phyloP scores from a whole-genome alignment of 2,113 vertebrate species.

The Paedocypris sp. region DNA sequence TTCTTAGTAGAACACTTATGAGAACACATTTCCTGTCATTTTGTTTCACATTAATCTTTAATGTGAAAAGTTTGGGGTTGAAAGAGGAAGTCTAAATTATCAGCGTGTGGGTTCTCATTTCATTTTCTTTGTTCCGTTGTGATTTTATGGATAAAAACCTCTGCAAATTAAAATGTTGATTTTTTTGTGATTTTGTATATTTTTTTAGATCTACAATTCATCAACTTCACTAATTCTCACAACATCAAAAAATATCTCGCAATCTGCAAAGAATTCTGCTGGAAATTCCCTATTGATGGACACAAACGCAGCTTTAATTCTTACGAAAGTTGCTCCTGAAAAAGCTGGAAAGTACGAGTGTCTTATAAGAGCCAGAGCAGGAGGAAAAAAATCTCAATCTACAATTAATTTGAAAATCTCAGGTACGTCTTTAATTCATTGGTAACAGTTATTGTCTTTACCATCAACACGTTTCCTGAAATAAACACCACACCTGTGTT shows the following conservation, averaged over 20 bases:
- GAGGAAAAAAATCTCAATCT: background rate
- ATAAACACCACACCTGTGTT: background rate
- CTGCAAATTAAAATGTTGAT: too few species aligned
- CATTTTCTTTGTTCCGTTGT: too few species aligned
- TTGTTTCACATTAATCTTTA: too few species aligned
- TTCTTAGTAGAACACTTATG: too few species aligned
- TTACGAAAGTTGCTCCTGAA: constrained; percentile 16
- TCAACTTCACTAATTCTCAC: background rate
- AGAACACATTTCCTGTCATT: too few species aligned
- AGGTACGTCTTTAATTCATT: constrained; percentile 32
- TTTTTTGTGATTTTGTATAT: background rate
- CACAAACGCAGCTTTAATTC: constrained; percentile 19
- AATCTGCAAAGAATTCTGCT: background rate
- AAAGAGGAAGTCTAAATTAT: too few species aligned
- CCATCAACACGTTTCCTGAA: background rate
- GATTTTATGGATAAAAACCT: too few species aligned
- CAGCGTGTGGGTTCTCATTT: too few species aligned
- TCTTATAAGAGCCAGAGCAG: constrained; percentile 26
- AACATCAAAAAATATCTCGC: background rate
- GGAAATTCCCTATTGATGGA: background rate
- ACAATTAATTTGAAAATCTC: constrained; percentile 18
- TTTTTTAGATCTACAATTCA: background rate
- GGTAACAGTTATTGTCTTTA: background rate
- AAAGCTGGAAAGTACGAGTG: constrained; percentile 49
- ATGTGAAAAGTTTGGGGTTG: too few species aligned